Evolutionary conservation across 1,140 invertebrate species (phyloP).

Genomic region (Pachyrhynchus sulphureomaculatus): DNA sequence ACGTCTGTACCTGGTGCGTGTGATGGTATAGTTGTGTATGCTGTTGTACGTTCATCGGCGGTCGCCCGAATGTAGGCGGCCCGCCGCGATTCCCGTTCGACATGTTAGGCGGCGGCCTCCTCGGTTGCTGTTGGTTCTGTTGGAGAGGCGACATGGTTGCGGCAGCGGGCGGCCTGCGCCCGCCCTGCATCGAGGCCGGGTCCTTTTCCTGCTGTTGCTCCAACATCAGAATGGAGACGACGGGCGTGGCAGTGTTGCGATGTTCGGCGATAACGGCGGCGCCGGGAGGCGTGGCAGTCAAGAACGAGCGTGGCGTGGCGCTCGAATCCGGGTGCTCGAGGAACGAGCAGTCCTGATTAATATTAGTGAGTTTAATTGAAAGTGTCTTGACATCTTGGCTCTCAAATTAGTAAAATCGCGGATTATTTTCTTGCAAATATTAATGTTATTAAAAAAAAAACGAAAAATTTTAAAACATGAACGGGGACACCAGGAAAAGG

Average conservation of each 20-base stretch:
- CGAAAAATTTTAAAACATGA: no score
- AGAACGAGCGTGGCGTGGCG: conserved; percentile 10
- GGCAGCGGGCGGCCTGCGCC: conserved; percentile 26
- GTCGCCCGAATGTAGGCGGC: background rate
- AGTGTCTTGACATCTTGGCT: background rate
- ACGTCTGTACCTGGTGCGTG: conserved; percentile 14
- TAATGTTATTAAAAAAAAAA: no score
- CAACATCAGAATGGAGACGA: conserved; percentile 46
- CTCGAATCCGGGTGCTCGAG: background rate
- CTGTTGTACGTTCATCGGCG: background rate
- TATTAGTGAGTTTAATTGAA: background rate
- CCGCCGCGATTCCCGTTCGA: background rate
- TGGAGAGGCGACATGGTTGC: conserved; percentile 14
- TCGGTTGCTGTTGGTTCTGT: background rate
- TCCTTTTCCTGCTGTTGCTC: conserved; percentile 49
- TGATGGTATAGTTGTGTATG: background rate
- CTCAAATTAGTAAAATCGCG: no score
- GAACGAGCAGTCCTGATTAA: conserved; percentile 14
- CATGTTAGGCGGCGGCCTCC: background rate
- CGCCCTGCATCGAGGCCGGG: conserved; percentile 47
- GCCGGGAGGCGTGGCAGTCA: conserved; percentile 16
- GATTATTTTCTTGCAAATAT: no score
- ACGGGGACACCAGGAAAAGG: no score
- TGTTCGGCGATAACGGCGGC: background rate
- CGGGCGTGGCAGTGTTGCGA: conserved; percentile 41